Evolutionary conservation across 2,113 vertebrate species (phyloP).

Genomic region (Phalacrocorax carbo): DNA sequence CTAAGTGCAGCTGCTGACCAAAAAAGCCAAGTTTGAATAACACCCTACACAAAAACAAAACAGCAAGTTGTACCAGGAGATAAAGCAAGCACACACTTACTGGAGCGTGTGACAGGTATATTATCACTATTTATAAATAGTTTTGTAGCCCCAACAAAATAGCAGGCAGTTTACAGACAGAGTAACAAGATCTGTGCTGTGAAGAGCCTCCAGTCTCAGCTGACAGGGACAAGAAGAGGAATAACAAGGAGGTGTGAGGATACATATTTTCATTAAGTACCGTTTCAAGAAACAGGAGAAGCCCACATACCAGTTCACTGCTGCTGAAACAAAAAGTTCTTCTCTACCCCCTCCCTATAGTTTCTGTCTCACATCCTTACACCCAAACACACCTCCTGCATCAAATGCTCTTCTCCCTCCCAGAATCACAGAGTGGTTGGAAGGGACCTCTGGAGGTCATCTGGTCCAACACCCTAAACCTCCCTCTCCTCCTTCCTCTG

Average conservation of each 20-base stretch:
- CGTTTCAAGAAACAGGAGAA: not conserved
- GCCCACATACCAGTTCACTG: not conserved
- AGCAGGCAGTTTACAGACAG: not conserved
- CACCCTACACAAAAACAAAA: not conserved
- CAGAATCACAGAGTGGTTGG: not conserved
- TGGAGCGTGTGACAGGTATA: not conserved
- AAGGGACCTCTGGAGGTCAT: not conserved
- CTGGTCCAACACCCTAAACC: not conserved
- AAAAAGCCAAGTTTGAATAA: not conserved
- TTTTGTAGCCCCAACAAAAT: not conserved
- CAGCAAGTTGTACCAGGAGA: not conserved
- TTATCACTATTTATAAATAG: not conserved
- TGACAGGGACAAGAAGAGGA: not conserved
- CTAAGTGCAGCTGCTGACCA: not conserved
- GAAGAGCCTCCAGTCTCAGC: not conserved
- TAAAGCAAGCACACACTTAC: not conserved
- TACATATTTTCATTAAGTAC: not conserved
- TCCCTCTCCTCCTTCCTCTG: not conserved
- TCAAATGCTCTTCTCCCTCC: not conserved
- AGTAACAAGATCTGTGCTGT: not conserved
- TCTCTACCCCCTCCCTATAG: not conserved
- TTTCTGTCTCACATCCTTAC: not conserved
- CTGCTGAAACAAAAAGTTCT: not conserved
- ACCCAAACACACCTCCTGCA: not conserved
- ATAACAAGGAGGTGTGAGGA: not conserved